A percentile compares a stretch with the other conserved stretches of the same genome.
Conservation (phyloP, 2,888 invertebrate genomes). For the Campoplex capitator region DNA sequence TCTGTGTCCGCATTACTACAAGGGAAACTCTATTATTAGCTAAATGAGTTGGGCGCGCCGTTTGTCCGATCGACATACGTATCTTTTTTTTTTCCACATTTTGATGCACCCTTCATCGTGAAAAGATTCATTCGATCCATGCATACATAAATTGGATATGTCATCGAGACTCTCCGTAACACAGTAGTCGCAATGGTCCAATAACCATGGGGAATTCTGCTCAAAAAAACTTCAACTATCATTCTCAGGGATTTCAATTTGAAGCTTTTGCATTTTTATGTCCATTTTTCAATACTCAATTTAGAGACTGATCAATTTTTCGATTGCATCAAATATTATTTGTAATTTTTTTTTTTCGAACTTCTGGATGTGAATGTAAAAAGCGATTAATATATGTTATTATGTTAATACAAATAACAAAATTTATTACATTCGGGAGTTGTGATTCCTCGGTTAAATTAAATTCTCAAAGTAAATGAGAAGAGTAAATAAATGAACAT, state of each 20-base stretch:
- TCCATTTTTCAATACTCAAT: not conserved
- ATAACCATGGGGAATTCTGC: not conserved
- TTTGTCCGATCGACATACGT: not conserved
- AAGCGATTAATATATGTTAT: too few relatives aligned
- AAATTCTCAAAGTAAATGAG: not conserved
- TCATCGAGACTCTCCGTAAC: slow-evolving; percentile 14
- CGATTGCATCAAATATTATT: not conserved
- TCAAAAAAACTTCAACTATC: not conserved
- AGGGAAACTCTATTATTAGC: slow-evolving; percentile 52
- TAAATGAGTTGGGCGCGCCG: slow-evolving; percentile 61
- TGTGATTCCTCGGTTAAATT: too few relatives aligned
- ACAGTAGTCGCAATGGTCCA: not conserved
- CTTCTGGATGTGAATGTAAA: too few relatives aligned
- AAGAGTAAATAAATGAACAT: not conserved
- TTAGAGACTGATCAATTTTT: not conserved
- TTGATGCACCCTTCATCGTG: slow-evolving; percentile 17
- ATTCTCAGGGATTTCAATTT: not conserved
- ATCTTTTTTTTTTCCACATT: slow-evolving; percentile 22
- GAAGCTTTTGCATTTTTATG: not conserved
- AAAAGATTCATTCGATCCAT: slow-evolving; percentile 26
- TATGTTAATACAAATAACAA: not conserved
- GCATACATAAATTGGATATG: slow-evolving; percentile 15
- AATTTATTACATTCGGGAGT: too few relatives aligned
- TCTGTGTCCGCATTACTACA: not conserved
- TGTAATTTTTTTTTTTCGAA: too few relatives aligned